Evolutionary conservation across 2,113 vertebrate species (phyloP), one percentile per base, ranked within the genome.

Genomic region (Camelus dromedarius): DNA sequence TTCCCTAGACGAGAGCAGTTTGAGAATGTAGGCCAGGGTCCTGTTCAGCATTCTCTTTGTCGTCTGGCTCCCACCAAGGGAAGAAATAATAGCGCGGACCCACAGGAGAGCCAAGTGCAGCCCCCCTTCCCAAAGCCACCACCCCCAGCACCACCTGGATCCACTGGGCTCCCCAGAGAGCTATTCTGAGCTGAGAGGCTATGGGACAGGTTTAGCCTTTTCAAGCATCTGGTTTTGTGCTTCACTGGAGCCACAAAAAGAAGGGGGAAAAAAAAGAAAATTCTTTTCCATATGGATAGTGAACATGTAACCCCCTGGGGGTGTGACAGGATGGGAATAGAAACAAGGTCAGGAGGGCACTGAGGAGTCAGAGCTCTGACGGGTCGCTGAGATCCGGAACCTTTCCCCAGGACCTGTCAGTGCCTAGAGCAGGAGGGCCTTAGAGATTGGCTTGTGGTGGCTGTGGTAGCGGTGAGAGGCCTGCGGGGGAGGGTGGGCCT

Each of bases 211-310:
- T 50, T 94, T 91, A 95, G 69, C 89, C 85, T 96, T 97, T 96
- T 50, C 22, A 38, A 96, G 85, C 97, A 98, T 98, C 97, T 98
- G 98, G 91, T 97, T 97, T 98, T 98, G 89, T 97, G 89, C 89
- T 97, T 96, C 9, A 1, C 38, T 91, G 70, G 67, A 96, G 89
- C 70, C 35, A 46, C 32, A 86, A 48, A 85, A 93, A 77, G 35
- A 42, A 32, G 16, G 26, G 26, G 38, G 6, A 48, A 58, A 70
- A 42, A 32, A 66, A 75, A 83, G 24, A 72, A 69, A 5, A 52
- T 77, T 97, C 80, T 93, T 93, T 97, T 89, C 94, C 69, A 92
- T 90, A 82, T 86, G 52, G 72, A 46, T 3, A 46, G 84, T 95
- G 95, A 92, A 80, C 92, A 91, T 96, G 89, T 91, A 93, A 89